A percentile compares a stretch with the other conserved stretches of the same genome.
These are phyloP conservation scores for Numenius phaeopus DNA, from an alignment of 2,797 vertebrate species.

Conservation along the genomic window DNA sequence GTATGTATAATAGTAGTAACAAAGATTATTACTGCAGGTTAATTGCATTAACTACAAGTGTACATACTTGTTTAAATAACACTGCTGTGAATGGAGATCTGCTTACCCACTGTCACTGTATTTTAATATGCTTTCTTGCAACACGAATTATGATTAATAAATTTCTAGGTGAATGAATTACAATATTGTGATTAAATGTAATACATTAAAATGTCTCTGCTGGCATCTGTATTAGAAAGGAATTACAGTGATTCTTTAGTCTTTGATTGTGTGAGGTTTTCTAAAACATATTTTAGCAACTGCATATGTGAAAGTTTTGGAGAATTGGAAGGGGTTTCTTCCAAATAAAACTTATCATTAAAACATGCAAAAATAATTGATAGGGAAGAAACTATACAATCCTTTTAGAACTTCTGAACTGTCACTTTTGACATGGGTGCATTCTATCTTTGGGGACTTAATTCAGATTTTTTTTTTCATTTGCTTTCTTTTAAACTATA, in stretches of 20 bases:
- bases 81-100: background rate
- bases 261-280: background rate
- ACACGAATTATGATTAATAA: constrained; percentile 65
- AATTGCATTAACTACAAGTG: constrained; percentile 12
- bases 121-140: constrained; percentile 43
- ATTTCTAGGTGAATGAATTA: constrained; percentile 62
- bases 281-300: background rate
- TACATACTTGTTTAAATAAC: background rate
- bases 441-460: background rate
- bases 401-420: background rate
- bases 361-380: background rate
- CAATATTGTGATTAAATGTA: constrained; percentile 53
- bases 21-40: constrained; percentile 35
- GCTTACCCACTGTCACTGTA: background rate
- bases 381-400: background rate
- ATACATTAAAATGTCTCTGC: constrained; percentile 25
- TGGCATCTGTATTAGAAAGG: background rate
- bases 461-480: background rate
- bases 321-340: background rate
- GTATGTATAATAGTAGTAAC: constrained; percentile 6
- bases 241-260: constrained; percentile 2
- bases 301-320: background rate
- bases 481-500: background rate
- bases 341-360: background rate
- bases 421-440: background rate